Evolutionary conservation across 2,113 vertebrate genomes (phyloP), one percentile per base, ranked within the genome.

Genomic region (Progne subis): DNA sequence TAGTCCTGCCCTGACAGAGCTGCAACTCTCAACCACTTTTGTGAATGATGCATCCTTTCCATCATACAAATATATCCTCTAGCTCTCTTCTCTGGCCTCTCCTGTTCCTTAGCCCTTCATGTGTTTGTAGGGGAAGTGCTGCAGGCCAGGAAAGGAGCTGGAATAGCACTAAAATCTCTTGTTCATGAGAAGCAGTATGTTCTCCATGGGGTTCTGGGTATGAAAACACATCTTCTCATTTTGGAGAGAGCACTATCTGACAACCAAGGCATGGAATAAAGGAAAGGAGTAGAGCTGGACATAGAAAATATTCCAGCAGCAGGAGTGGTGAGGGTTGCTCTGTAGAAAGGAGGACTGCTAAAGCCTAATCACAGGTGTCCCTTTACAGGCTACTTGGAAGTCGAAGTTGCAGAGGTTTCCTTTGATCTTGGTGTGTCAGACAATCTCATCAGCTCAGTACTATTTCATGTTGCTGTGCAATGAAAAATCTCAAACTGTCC

Each of bases 371-470:
- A 43, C 25, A 59, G 31, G 63, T 31, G 12, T 78, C 69, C 53
- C 25, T 72, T 53, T 31, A 14, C 6, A 5, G 61, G 47, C 49
- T 71, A n/a, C 31, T 32, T 57, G 69, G 52, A 61, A 89, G 61
- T 17, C 0, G 0, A 13, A 6, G 2, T 8, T 47, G 46, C 20
- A 34, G 77, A 53, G 11, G 68, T 74, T 57, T 59, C 23, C 23
- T 81, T 85, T 81, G 52, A 83, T 91, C 71, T 67, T 74, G 52
- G 11, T 76, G 32, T 49, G 55, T 74, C 80, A 86, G 23, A 17
- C 11, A 26, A 23, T 47, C 32, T 81, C 34, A 39, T 65, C 2
- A 2, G 10, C 29, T 91, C 53, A 60, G 25, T 64, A 75, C 20
- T 28, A 11, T 59, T 57, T 43, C 6, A 8, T 25, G 47, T 59